phyloP scores from a whole-genome alignment of 2,888 invertebrate species.

The Scrobipalpa costella region DNA sequence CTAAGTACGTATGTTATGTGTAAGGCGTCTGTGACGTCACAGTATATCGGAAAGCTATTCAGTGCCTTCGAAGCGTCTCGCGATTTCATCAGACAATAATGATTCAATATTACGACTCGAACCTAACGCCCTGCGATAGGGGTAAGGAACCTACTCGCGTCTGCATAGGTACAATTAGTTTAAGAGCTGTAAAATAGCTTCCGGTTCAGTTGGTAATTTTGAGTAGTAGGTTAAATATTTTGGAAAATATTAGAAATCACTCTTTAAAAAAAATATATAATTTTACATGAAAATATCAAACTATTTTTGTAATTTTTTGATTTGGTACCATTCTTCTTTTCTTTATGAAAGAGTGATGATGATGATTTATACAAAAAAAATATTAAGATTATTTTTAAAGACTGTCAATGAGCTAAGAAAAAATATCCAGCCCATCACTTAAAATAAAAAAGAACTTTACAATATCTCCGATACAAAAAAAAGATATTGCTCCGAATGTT shows the following conservation, averaged over 20 bases:
- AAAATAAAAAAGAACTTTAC: background rate
- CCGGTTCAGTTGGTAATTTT: background rate
- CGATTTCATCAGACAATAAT: constrained; percentile 66
- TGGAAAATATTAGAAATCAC: no score
- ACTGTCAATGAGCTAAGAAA: background rate
- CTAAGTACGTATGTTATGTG: background rate
- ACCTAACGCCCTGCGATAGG: constrained; percentile 11
- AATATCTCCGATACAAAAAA: background rate
- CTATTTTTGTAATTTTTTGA: no score
- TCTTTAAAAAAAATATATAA: no score
- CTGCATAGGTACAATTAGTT: background rate
- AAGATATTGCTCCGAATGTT: constrained; percentile 8
- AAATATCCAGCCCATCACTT: background rate
- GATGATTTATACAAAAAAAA: no score
- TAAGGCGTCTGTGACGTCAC: constrained; percentile 3
- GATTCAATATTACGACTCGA: constrained; percentile 52
- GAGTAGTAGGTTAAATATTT: no score
- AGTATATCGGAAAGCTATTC: constrained; percentile 30
- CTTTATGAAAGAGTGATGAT: no score
- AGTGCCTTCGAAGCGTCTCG: constrained; percentile 50
- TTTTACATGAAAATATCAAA: no score
- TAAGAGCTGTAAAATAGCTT: background rate
- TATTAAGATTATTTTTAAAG: no score
- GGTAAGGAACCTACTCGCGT: background rate
- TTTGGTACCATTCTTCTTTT: no score